Percentiles rank a stretch among this genome's conserved stretches.
phyloP scores from a whole-genome alignment of 2,888 invertebrate species.

The Neria commutata region DNA sequence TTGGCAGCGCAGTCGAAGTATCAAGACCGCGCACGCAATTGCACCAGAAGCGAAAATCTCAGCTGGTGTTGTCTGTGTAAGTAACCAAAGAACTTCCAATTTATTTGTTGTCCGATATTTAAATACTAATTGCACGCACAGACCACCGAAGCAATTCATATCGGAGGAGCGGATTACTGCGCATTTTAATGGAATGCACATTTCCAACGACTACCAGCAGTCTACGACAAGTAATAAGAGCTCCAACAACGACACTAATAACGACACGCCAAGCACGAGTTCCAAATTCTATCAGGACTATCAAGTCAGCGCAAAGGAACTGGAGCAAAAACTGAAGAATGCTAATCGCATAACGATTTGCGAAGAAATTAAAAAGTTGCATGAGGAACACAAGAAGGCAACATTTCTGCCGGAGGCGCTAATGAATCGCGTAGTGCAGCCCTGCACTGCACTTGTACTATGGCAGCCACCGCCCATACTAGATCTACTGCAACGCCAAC shows the following conservation, averaged over 20 bases:
- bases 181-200: conserved; percentile 77
- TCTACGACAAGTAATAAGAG: no score
- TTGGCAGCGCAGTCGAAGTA: conserved; percentile 29
- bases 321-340: conserved; percentile 59
- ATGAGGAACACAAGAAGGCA: conserved; percentile 49
- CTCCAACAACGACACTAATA: conserved; percentile 17
- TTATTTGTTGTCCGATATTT: not conserved
- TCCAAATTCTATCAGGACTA: conserved; percentile 50
- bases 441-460: conserved; percentile 79
- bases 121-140: conserved; percentile 35
- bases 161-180: conserved; percentile 86
- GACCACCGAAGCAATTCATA: conserved; percentile 75
- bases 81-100: conserved; percentile 40
- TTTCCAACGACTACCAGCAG: conserved; percentile 64
- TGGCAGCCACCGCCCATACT: conserved; percentile 77
- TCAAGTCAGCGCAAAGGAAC: conserved; percentile 55
- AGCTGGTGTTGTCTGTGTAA: conserved; percentile 63
- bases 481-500: conserved; percentile 26
- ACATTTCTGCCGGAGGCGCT: conserved; percentile 73
- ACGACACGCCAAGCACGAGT: conserved; percentile 48
- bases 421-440: conserved; percentile 71
- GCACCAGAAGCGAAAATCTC: conserved; percentile 55
- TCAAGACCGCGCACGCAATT: conserved; percentile 36
- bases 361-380: conserved; percentile 72
- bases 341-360: conserved; percentile 70